phyloP scores from a whole-genome alignment of 1,140 invertebrate genomes.

The Micrasema longulum region DNA sequence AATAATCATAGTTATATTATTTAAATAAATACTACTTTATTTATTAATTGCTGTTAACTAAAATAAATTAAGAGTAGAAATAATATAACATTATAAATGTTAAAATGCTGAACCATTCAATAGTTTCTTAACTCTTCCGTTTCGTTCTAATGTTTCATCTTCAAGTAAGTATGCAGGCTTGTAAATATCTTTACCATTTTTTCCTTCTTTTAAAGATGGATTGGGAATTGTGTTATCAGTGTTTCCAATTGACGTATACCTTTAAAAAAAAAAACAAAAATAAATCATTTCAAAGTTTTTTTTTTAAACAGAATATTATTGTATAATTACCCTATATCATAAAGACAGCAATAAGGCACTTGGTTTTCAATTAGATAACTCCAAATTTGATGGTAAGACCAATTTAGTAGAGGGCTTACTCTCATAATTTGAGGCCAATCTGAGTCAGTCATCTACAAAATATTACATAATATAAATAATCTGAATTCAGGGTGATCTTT shows the following conservation, averaged over 20 bases:
- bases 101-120: constrained; percentile 15
- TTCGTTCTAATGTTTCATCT: constrained; percentile 78
- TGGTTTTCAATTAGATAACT: constrained; percentile 80
- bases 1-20: too few species aligned
- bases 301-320: constrained; percentile 11
- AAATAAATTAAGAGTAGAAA: too few species aligned
- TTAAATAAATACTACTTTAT: too few species aligned
- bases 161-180: constrained; percentile 83
- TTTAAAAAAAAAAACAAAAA: constrained; percentile 56
- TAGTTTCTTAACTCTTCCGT: constrained; percentile 65
- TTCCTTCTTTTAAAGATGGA: constrained; percentile 72
- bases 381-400: constrained; percentile 93
- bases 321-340: constrained; percentile 80
- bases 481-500: too few species aligned
- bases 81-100: too few species aligned
- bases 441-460: constrained; percentile 81
- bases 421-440: constrained; percentile 91
- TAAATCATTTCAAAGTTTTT: too few species aligned
- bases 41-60: too few species aligned
- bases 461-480: too few species aligned
- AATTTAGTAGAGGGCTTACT: constrained; percentile 89
- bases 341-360: constrained; percentile 90
- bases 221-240: constrained; percentile 84
- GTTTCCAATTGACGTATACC: constrained; percentile 89
- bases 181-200: constrained; percentile 70